Conservation (phyloP, 2,797 vertebrate species). For the Myotis findleyi region DNA sequence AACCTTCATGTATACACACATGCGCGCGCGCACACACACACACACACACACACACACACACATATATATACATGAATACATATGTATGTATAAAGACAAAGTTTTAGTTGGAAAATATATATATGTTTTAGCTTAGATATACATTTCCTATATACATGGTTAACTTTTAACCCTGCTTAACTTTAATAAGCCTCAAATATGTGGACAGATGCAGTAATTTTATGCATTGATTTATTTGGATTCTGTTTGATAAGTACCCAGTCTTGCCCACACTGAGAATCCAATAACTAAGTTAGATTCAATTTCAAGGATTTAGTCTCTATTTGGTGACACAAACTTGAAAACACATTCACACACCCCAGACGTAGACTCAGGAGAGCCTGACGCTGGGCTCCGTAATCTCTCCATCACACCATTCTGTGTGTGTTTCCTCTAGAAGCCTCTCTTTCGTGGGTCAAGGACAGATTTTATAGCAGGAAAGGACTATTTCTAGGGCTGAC, state of each 20-base stretch:
- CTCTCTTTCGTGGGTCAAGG: constrained; percentile 57
- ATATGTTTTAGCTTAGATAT: not conserved
- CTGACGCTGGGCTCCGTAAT: not conserved
- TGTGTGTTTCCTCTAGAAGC: constrained; percentile 40
- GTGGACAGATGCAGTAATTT: not conserved
- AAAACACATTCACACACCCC: not conserved
- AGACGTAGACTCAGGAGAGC: not conserved
- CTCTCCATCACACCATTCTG: not conserved
- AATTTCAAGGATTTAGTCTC: not conserved
- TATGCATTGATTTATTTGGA: not conserved
- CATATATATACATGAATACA: not conserved
- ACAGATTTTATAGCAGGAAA: constrained; percentile 47
- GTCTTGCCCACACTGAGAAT: not conserved
- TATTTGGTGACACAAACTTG: not conserved
- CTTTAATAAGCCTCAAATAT: not conserved
- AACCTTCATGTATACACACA: not conserved
- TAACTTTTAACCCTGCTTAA: not conserved
- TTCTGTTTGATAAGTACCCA: not conserved
- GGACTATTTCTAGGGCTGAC: constrained; percentile 48
- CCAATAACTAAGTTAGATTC: not conserved
- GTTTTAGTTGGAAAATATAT: not conserved
- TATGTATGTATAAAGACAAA: not conserved
- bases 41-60: no score
- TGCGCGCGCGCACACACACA: rapidly evolving
- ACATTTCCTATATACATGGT: not conserved